A percentile compares a stretch with the other conserved stretches of the same genome.
These are phyloP conservation scores for Catocala nupta DNA, from an alignment of 2,888 invertebrate genomes.

Conservation along the genomic window DNA sequence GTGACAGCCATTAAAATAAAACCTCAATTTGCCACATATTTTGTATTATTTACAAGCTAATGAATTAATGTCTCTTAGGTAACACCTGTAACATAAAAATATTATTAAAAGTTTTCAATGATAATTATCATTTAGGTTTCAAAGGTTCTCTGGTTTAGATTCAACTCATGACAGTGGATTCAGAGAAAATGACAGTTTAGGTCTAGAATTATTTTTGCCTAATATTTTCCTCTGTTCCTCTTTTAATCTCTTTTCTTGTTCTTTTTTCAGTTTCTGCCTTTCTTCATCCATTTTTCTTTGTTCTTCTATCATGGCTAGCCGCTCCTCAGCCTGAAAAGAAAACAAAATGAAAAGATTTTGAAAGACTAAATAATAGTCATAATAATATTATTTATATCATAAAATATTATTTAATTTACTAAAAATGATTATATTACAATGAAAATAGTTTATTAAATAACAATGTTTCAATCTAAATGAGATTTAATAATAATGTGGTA, in stretches of 20 bases:
- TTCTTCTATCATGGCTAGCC: constrained; percentile 98
- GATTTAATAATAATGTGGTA: constrained; percentile 34
- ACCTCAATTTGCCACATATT: constrained; percentile 22
- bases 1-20: constrained; percentile 15
- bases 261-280: constrained; percentile 96
- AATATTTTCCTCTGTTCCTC: constrained; percentile 99
- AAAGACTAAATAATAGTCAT: no score
- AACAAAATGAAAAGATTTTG: no score
- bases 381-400: no score
- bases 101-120: constrained; percentile 25
- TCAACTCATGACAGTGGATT: constrained; percentile 91
- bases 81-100: constrained; percentile 39
- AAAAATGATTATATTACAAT: no score
- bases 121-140: constrained; percentile 13
- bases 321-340: constrained; percentile 95
- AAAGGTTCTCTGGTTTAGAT: constrained; percentile 9
- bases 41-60: constrained; percentile 22
- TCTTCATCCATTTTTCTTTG: constrained; percentile 98
- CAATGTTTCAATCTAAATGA: background rate
- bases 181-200: constrained; percentile 96
- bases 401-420: no score
- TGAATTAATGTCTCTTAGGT: constrained; percentile 34
- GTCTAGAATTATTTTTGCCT: constrained; percentile 98
- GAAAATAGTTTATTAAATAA: no score
- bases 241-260: constrained; percentile 96